phyloP scores from a whole-genome alignment of 2,888 invertebrate genomes.

The Pilophorus perplexus region DNA sequence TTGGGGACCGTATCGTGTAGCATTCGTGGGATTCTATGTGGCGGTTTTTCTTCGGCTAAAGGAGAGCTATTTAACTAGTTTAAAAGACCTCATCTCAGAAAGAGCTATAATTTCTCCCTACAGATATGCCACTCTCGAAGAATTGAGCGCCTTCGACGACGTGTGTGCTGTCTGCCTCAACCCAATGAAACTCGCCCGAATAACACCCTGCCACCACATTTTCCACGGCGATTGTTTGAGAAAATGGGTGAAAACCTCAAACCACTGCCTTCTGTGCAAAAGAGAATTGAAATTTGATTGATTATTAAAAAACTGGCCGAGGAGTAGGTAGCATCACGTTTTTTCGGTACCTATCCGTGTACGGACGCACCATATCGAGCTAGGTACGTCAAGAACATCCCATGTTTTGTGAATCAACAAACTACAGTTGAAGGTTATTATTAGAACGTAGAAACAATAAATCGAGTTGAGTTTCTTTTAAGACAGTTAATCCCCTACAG shows the following conservation, averaged over 20 bases:
- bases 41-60: constrained; percentile 66
- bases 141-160: constrained; percentile 68
- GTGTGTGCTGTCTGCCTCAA: constrained; percentile 76
- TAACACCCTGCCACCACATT: constrained; percentile 76
- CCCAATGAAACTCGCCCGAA: constrained; percentile 66
- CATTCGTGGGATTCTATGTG: constrained; percentile 61
- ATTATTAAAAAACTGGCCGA: no score
- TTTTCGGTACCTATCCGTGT: no score
- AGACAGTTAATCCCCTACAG: no score
- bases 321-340: no score
- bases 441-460: no score
- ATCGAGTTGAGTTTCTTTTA: no score
- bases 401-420: no score
- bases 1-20: constrained; percentile 60
- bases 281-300: constrained; percentile 53
- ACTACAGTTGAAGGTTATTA: no score
- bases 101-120: constrained; percentile 57
- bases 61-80: constrained; percentile 55
- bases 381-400: no score
- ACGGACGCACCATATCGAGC: no score
- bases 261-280: constrained; percentile 74
- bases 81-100: constrained; percentile 59
- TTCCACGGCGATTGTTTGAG: constrained; percentile 76
- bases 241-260: constrained; percentile 67
- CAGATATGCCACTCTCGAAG: constrained; percentile 62